Percentiles rank a stretch among this genome's conserved stretches.
Conservation (phyloP, 2,113 vertebrate genomes). For the Cynopterus brachyotis region DNA sequence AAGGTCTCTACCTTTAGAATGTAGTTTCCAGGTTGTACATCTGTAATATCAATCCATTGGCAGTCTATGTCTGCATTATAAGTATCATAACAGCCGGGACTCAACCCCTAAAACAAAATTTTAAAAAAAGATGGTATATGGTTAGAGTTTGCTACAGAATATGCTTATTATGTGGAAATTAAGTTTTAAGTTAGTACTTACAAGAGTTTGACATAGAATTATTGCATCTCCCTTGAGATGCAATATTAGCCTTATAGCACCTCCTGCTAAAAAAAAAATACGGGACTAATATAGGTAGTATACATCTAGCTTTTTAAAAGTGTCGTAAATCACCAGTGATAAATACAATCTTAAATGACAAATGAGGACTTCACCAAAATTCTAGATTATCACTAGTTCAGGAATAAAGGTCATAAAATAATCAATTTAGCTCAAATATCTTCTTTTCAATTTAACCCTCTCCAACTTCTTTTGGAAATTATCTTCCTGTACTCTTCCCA, state of each 20-base stretch:
- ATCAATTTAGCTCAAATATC: not conserved
- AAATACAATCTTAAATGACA: conserved; percentile 26
- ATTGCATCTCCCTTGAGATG: conserved; percentile 48
- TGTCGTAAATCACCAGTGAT: not conserved
- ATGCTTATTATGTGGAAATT: conserved; percentile 23
- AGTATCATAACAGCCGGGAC: conserved; percentile 97
- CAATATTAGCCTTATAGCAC: conserved; percentile 39
- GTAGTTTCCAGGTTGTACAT: conserved; percentile 97
- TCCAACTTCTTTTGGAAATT: not conserved
- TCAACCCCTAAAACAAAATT: conserved; percentile 89
- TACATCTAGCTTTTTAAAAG: not conserved
- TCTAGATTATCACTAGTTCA: not conserved
- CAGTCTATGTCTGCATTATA: conserved; percentile 99
- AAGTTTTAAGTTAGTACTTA: conserved; percentile 47
- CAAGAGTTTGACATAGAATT: conserved; percentile 48
- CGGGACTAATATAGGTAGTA: conserved; percentile 26
- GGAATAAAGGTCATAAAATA: not conserved
- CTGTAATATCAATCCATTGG: conserved; percentile 99
- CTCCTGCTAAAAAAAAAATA: conserved; percentile 56
- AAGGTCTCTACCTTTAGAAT: conserved; percentile 91
- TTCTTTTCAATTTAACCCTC: not conserved
- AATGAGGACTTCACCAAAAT: not conserved
- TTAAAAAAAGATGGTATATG: not conserved
- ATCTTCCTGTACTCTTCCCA: not conserved
- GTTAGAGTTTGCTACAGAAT: not conserved